Conservation (phyloP, 2,888 invertebrate species). For the Tenthredo amoena region DNA sequence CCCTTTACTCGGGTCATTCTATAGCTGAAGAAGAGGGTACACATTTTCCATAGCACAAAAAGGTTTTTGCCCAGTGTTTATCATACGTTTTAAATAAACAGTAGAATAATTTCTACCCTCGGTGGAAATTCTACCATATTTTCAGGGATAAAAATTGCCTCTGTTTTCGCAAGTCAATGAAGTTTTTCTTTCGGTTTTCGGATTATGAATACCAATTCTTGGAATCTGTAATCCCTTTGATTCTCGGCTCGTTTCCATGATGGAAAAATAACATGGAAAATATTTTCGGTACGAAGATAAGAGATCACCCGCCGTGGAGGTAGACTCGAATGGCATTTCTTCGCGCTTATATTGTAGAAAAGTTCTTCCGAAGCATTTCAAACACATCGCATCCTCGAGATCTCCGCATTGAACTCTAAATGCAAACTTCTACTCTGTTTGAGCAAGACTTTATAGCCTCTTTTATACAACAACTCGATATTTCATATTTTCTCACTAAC, state of each 20-base stretch:
- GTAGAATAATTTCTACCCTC: not conserved
- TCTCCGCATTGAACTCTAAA: not conserved
- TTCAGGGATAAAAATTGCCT: not conserved
- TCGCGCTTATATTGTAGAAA: not conserved
- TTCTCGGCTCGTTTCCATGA: not conserved
- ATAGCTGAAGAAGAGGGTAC: not conserved
- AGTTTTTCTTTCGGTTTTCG: not conserved
- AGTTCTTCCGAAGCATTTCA: not conserved
- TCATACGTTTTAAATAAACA: not conserved
- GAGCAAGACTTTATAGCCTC: not conserved
- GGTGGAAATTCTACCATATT: not conserved
- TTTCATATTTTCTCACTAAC: not conserved
- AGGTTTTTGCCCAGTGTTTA: not conserved
- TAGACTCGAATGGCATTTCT: not conserved
- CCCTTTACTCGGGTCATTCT: not conserved
- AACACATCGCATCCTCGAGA: not conserved
- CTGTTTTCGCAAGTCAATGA: too few relatives aligned
- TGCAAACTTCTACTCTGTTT: not conserved
- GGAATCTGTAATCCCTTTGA: not conserved
- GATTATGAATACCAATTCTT: not conserved
- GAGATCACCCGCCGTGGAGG: not conserved
- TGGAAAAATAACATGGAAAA: not conserved
- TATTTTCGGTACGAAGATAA: not conserved
- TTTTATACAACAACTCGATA: not conserved
- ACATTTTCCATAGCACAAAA: not conserved